phyloP scores from a whole-genome alignment of 2,888 invertebrate genomes.

The Luperina testacea region DNA sequence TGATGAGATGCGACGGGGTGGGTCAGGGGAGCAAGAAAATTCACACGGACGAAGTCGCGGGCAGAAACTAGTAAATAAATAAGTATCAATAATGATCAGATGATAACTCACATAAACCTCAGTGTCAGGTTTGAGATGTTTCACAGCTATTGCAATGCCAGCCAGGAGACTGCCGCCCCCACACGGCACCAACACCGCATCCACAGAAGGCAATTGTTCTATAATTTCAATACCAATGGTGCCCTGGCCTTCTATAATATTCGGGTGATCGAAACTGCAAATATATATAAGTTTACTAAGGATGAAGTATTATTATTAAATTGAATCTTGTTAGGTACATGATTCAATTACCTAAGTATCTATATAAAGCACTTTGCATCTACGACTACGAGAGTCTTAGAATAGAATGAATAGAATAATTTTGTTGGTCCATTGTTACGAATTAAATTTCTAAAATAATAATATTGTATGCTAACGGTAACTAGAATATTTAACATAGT shows the following conservation, averaged over 20 bases:
- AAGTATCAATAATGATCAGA: neutral
- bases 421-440: neutral
- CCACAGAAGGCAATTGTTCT: constrained; percentile 95
- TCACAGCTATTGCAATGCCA: constrained; percentile 96
- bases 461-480: too few species aligned
- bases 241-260: constrained; percentile 98
- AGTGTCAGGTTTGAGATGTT: constrained; percentile 95
- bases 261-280: constrained; percentile 96
- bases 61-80: neutral
- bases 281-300: neutral
- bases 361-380: neutral
- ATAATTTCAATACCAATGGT: constrained; percentile 97
- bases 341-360: neutral
- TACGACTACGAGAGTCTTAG: neutral
- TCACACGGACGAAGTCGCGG: neutral
- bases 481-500: neutral
- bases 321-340: neutral
- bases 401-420: neutral
- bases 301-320: neutral
- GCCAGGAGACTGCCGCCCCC: constrained; percentile 98
- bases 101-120: constrained; percentile 94
- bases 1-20: too few species aligned
- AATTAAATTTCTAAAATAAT: neutral
- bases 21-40: neutral
- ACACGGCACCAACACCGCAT: constrained; percentile 97